Evolutionary conservation across 2,888 invertebrate genomes (phyloP), one percentile per base, ranked within the genome.

Genomic region (Tipula helvola): DNA sequence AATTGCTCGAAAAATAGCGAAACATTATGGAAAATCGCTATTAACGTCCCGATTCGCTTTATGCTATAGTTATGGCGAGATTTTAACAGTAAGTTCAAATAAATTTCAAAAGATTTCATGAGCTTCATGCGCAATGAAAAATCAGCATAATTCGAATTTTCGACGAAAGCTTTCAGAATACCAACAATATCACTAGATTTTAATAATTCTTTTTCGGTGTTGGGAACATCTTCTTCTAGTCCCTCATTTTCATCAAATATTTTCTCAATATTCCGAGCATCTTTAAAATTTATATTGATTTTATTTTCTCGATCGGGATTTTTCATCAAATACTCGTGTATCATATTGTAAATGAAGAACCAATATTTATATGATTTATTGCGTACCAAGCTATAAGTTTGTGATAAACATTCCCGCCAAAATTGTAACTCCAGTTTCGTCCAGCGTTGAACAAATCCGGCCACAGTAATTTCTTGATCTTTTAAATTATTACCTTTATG

Each of bases 1-100:
- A 98, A 98, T 90, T 98, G 97, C 0, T 92, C 92, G 90, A 97
- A 99, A 90, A 97, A 98, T 89, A 95, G 93, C 90, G 96, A 94
- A 2, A 97, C 91, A 90, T 98, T 97, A 95, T 96, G 96, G 1
- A 97, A 90, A 0, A 96, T 93, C 13, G 94, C 93, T 28, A 95
- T 91, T 0, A 96, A 91, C 87, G 52, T 87, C 88, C 88, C 86
- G 5, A 42, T 85, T 18, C 16, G 52, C 16, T 86, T 85, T 39
- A 57, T 36, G 10, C 12, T 44, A 10, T 71, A 71, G 4, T 71
- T 71, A 28, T 71, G 71, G 28, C 28, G 8, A 28, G 47, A 44
- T 28, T 87, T 83, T 52, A 36, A 88, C n/a, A 93, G 90, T 88
- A 95, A 91, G 89, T 95, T 93, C 87, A 95, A 91, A 90, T 98